Conservation (phyloP, 2,113 vertebrate genomes). For the Aviceda subcristata region DNA sequence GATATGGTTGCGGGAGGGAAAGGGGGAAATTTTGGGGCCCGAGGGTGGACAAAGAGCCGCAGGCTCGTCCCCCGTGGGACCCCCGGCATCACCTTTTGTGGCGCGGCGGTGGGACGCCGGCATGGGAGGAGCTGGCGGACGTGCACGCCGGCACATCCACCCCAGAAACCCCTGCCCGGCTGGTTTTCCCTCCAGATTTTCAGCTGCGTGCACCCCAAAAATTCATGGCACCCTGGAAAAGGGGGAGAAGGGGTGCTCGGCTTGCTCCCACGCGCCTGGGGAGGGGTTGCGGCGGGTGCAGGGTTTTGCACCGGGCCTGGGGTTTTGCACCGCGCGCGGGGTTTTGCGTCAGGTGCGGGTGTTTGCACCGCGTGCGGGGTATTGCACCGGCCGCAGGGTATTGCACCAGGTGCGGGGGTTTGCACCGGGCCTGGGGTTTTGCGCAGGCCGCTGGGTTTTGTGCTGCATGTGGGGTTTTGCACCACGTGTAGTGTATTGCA, state of each 20-base stretch:
- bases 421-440: not conserved
- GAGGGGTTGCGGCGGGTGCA: not conserved
- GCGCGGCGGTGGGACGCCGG: not conserved
- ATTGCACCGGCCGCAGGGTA: too few relatives aligned
- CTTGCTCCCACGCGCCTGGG: too few relatives aligned
- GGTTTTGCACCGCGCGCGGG: fast-evolving
- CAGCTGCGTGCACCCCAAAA: not conserved
- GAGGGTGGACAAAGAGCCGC: not conserved
- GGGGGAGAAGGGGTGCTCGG: too few relatives aligned
- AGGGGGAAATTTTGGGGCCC: fast-evolving
- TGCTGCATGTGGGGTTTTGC: not conserved
- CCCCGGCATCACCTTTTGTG: not conserved
- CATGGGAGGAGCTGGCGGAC: not conserved
- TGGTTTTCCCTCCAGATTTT: not conserved
- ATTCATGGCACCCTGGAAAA: fast-evolving
- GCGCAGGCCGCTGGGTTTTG: not conserved
- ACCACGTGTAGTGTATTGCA: too few relatives aligned
- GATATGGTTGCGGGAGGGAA: fast-evolving
- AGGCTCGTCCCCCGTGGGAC: not conserved
- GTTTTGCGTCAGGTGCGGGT: too few relatives aligned
- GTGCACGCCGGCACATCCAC: not conserved
- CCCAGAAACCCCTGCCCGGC: not conserved
- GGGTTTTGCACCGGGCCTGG: not conserved
- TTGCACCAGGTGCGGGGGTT: not conserved
- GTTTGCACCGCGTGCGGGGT: fast-evolving